Percentiles rank a stretch among this genome's conserved stretches.
These are phyloP conservation scores for Microplitis mediator DNA, from an alignment of 1,140 invertebrate species.

Conservation along the genomic window DNA sequence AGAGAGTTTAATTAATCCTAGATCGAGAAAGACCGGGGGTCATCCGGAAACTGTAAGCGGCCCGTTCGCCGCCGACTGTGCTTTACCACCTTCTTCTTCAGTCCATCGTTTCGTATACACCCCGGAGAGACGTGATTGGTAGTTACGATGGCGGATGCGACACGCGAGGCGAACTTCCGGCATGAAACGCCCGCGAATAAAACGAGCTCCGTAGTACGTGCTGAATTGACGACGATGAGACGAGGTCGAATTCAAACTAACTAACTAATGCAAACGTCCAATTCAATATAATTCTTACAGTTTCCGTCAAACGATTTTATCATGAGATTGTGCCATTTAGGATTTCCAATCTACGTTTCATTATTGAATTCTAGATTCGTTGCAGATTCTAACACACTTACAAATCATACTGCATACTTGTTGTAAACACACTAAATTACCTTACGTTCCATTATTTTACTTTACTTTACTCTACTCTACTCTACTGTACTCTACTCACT, in stretches of 20 bases:
- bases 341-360: not conserved
- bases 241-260: constrained; percentile 26
- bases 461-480: too few species aligned
- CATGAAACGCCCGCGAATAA: constrained; percentile 28
- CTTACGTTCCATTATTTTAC: too few species aligned
- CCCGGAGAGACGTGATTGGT: constrained; percentile 38
- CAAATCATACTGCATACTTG: too few species aligned
- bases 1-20: constrained; percentile 38
- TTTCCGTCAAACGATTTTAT: constrained; percentile 1
- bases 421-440: too few species aligned
- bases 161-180: constrained; percentile 42
- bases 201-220: constrained; percentile 17
- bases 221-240: constrained; percentile 3
- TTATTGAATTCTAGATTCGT: too few species aligned
- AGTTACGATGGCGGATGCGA: constrained; percentile 38
- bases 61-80: constrained; percentile 24
- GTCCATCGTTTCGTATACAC: not conserved
- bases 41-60: constrained; percentile 34
- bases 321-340: not conserved
- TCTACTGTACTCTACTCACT: not conserved
- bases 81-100: constrained; percentile 9
- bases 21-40: constrained; percentile 24
- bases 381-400: too few species aligned
- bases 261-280: not conserved
- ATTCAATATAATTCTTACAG: constrained; percentile 21